Base-by-base conservation (phyloP, 2,888 invertebrate genomes). In the Acrobasis consociella region DNA sequence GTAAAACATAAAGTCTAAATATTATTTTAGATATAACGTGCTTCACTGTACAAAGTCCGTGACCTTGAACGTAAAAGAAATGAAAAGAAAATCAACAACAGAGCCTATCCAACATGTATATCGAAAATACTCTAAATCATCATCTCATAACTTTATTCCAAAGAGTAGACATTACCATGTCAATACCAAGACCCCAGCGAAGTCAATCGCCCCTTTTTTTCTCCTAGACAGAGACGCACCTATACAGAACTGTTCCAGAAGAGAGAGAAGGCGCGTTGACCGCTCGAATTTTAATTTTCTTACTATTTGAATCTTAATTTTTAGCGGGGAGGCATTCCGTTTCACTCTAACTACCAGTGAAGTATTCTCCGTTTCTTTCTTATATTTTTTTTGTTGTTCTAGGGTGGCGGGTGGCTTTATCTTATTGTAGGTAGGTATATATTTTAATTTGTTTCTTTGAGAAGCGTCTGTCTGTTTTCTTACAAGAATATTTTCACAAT, bases 231-330 rank as follows among this genome's bases (percentile, higher is more conserved):
- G 74, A 70, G 82, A 85, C 65, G 64, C 61, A 60, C 2, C 50
- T 63, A 76, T 8, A 16, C 13, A 53, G 38, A 42, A 17, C 1
- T 37, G 3, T 2, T 7, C 64, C 50, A 81, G 58, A 2, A 53
- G 77, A 91, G 66, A 64, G 80, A 72, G 87, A 87, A 9, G 60
- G 68, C 72, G 69, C 71, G 80, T 79, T 88, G 87, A 87, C 88
- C 90, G 88, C 83, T 87, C 88, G 89, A 88, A 92, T 93, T 93
- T 93, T 92, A 93, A 93, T 92, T 91, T 92, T 91, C 92, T 91
- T 89, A 91, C 89, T 83, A 88, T 92, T 93, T 91, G 93, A 92
- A 93, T 92, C 88, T 91, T 91, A 91, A 91, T 93, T 92, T 91
- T 92, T 91, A 86, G 85, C 85, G 81, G 86, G 86, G 83, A 70